phyloP scores from a whole-genome alignment of 2,113 vertebrate genomes.

The Xyliphius kryptos region DNA sequence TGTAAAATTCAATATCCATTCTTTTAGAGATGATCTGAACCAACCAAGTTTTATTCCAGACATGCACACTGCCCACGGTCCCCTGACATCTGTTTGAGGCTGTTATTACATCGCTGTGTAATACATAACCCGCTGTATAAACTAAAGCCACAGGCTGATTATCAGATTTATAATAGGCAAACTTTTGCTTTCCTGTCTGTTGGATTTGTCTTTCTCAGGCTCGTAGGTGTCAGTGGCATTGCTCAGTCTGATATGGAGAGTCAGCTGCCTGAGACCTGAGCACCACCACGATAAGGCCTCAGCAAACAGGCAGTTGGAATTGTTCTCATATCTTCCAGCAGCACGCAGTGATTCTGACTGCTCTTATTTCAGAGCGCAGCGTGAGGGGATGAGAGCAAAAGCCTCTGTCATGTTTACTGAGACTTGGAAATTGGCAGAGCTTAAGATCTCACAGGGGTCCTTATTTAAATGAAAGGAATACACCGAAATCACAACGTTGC shows the following conservation, averaged over 20 bases:
- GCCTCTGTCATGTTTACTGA: not conserved
- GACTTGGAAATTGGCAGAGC: not conserved
- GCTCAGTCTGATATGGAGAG: slow-evolving; percentile 12
- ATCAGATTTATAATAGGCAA: slow-evolving; percentile 1
- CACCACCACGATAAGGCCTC: slow-evolving; percentile 45
- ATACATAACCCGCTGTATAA: not conserved
- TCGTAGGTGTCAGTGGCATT: not conserved
- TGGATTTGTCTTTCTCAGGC: slow-evolving; percentile 6
- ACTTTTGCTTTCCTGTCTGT: not conserved
- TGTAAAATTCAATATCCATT: no score
- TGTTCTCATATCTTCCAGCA: slow-evolving; percentile 29
- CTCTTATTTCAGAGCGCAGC: not conserved
- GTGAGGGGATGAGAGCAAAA: not conserved
- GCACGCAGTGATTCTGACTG: slow-evolving; percentile 16
- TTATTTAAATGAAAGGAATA: not conserved
- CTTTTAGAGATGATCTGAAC: no score
- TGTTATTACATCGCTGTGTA: no score
- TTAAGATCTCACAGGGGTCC: not conserved
- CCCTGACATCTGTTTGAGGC: no score
- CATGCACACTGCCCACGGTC: no score
- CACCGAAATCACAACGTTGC: not conserved
- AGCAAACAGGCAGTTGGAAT: slow-evolving; percentile 26
- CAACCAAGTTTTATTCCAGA: no score
- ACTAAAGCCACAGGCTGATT: not conserved
- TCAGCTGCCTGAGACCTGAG: slow-evolving; percentile 51